phyloP scores from a whole-genome alignment of 1,140 invertebrate genomes.

The Coptotermes formosanus region DNA sequence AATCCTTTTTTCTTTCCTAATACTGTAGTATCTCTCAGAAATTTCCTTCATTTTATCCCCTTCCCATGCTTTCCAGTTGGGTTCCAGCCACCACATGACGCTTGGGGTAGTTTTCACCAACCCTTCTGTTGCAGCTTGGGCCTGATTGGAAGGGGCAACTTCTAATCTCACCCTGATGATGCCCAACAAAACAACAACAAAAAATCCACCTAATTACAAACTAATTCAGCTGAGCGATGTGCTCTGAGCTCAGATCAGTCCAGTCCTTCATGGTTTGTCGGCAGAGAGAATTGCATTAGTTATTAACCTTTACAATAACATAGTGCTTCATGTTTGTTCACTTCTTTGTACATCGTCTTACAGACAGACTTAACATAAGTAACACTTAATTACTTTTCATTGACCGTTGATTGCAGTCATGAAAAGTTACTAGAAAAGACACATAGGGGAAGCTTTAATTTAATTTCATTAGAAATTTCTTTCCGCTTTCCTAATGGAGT shows the following conservation, averaged over 20 bases:
- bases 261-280: background rate
- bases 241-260: background rate
- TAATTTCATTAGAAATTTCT: no score
- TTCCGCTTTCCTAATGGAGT: no score
- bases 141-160: constrained; percentile 8
- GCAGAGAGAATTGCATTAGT: background rate
- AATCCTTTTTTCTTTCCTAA: background rate
- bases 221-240: background rate
- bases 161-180: constrained; percentile 9
- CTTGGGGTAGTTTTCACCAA: constrained; percentile 3
- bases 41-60: background rate
- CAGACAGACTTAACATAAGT: no score
- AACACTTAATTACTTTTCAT: no score
- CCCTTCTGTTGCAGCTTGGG: background rate
- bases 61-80: background rate
- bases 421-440: no score
- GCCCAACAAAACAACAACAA: background rate
- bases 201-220: constrained; percentile 19
- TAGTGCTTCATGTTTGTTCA: background rate
- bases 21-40: constrained; percentile 10
- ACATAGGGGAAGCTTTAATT: no score
- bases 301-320: background rate
- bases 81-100: constrained; percentile 7
- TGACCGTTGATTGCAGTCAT: no score
- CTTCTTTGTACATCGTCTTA: no score